Conservation (phyloP, 2,113 vertebrate genomes). For the Amblyornis subalaris region DNA sequence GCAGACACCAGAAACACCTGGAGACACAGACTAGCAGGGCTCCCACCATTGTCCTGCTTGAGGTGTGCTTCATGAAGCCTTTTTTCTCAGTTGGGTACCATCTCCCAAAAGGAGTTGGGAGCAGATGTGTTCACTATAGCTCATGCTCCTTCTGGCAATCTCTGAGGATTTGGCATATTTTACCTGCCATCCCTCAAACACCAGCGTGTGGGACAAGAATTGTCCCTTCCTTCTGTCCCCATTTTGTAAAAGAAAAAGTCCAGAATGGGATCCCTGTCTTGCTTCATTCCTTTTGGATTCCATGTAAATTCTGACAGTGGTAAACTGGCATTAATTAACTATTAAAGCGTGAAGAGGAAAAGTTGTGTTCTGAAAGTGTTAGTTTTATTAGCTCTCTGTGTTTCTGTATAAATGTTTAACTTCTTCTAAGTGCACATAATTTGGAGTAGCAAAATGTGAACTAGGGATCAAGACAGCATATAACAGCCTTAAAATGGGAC, state of each 20-base stretch:
- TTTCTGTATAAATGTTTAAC: not conserved
- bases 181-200: not conserved
- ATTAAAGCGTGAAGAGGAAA: not conserved
- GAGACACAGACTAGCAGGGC: not conserved
- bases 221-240: not conserved
- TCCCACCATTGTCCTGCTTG: not conserved
- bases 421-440: not conserved
- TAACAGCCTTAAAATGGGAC: not conserved
- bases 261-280: not conserved
- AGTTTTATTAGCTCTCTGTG: not conserved
- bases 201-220: accelerated
- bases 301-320: not conserved
- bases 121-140: not conserved
- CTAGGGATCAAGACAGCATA: not conserved
- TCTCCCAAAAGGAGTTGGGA: not conserved
- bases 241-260: not conserved
- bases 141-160: not conserved
- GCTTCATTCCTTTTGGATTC: not conserved
- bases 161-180: not conserved
- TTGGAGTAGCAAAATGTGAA: not conserved
- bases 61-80: not conserved
- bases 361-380: not conserved
- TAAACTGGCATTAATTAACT: not conserved
- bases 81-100: not conserved
- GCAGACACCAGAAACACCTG: not conserved